Base-by-base conservation (phyloP, 2,888 invertebrate species). In the Yponomeuta malinellus region DNA sequence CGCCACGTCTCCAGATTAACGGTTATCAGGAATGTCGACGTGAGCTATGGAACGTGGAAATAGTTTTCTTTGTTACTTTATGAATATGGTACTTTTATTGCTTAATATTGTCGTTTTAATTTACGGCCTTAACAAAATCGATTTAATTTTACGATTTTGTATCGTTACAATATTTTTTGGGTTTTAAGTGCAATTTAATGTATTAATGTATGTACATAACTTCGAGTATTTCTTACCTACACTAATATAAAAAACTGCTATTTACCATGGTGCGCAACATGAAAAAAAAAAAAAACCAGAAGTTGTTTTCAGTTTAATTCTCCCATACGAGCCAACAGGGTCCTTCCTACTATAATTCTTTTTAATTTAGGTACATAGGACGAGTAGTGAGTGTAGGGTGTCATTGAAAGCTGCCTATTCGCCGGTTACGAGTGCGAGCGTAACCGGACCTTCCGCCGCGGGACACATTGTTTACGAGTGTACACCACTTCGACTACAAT, bases 401-500 rank as follows among this genome's bases (percentile, higher is more conserved):
- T 59, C 52, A 59, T 59, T 59, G 52, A 59, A 59, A 59, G 52
- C 15, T 15, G 15, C 12, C 52, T 59, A 59, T 59, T 12, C 52
- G 52, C 52, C 52, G 52, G 52, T 15, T 59, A 59, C 15, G 52
- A 59, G 52, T 59, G 52, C 12, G 15, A 59, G 52, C 29, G 68
- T 52, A 68, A 68, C 68, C 68, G 68, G 68, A 68, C 29, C 68
- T 76, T 74, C 86, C 81, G 86, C 79, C 82, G 84, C 83, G 86
- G 87, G 82, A 77, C 82, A 79, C 78, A 87, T 90, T 89, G 89
- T 91, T 87, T 87, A 89, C 85, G 86, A 87, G 81, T 85, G 78
- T 85, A 87, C 83, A 80, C 87, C 86, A 89, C 88, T 89, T 89
- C 90, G 86, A 84, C 90, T 89, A 91, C 85, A 90, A 90, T 92